Base-by-base conservation (phyloP, 2,888 invertebrate species). In the Stenurella melanura region DNA sequence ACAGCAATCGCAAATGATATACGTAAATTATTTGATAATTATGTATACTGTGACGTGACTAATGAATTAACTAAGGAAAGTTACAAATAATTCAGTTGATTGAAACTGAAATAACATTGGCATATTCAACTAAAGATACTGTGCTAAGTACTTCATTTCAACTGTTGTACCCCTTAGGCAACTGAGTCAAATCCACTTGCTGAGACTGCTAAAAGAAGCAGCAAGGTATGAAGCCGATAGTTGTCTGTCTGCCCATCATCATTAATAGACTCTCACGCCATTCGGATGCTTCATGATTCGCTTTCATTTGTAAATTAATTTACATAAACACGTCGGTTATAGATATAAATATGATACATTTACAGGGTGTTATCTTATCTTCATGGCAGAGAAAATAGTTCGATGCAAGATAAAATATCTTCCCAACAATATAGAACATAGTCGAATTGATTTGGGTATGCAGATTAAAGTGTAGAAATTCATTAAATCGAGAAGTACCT, bases 301-400 rank as follows among this genome's bases (percentile, higher is more conserved):
- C 69, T 63, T 70, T 70, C n/a, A n/a, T 70, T 70, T 70, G 58
- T 19, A 70, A 57, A 58, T 70, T 70, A 70, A 57, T 70, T 70
- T 70, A 70, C 69, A 58, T 70, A 70, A 58, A 70, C 57, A 15
- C 56, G 68, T 68, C 68, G 34, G 68, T 21, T 66, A 42, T 67
- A 54, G 66, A 42, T 67, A 67, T 42, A 42, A 67, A 67, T 54
- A 67, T 15, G 11, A 67, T 50, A 15, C 50, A 7, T 50, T 21
- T 21, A 67, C 66, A 67, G 66, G 42, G 54, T 54, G 50, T 57
- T 57, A 34, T 34, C 6, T 34, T 34, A 6, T 7, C 3, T 34
- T 34, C 7, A 34, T 34, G 3, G 30, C 9, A 34, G 30, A 4
- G 3, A 7, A 34, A 34, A 34, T 34, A 34, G 9, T 7, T 34